Evolutionary conservation across 2,797 vertebrate genomes (phyloP), one percentile per base, ranked within the genome.

Genomic region (Acanthiza pusilla): DNA sequence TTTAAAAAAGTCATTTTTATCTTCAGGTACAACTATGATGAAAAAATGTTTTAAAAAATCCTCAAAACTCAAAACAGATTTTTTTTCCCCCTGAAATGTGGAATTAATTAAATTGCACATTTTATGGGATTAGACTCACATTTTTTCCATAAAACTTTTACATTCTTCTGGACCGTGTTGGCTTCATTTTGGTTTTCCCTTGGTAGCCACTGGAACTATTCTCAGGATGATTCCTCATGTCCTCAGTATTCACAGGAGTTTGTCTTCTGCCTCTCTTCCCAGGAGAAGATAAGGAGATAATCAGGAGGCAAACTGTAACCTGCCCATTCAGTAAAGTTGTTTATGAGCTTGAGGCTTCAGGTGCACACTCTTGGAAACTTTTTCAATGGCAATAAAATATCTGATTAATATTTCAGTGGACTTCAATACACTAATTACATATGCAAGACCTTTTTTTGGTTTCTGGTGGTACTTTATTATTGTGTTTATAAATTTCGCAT

Each of bases 161-260:
- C 13, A 60, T 57, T 3, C 7, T 1, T 13, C 4, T 48, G 29
- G 4, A 60, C 18, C 10, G 1, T 13, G 1, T 38, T 87, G 36
- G 23, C 22, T 88, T 77, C 3, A 3, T 79, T 91, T 54, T 40
- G 10, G 0, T 38, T 53, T 89, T 90, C 7, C 34, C 11, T 7
- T 45, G 4, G 8, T 48, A 85, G 25, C 23, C 60, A 72, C 9
- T 60, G 53, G 9, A 80, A 57, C 11, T 30, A 0, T 53, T 62
- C 9, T 67, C 34, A 48, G 30, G 70, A 30, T 17, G 30, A 32
- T 42, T 26, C 21, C 65, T 34, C 21, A 15, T 42, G 22, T 58
- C 30, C 25, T 85, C 42, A 42, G 18, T n/a, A 10, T 43, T 71
- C 27, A 20, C 14, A 62, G 48, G 43, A 48, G 5, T 16, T 72